A percentile compares a stretch with the other conserved stretches of the same genome.
Evolutionary conservation across 2,888 invertebrate genomes (phyloP).

Genomic region (Drosophila neonasuta): DNA sequence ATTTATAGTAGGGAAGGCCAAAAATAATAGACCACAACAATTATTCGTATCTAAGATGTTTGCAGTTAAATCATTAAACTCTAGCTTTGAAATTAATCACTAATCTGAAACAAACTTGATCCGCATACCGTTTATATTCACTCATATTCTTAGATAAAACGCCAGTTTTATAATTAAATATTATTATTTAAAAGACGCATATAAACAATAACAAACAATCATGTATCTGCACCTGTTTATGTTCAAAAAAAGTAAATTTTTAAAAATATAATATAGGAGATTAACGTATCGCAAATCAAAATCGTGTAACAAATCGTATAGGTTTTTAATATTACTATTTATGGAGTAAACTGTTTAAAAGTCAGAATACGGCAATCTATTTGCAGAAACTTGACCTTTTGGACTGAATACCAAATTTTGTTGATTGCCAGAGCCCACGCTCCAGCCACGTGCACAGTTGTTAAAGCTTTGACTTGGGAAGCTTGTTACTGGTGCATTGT

Average conservation of each 20-base stretch:
- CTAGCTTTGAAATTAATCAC: too few species aligned
- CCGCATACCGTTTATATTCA: too few species aligned
- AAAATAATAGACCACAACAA: too few species aligned
- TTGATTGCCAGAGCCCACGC: conserved; percentile 17
- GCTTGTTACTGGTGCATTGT: background rate
- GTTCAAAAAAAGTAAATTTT: conserved; percentile 7
- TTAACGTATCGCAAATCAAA: conserved; percentile 51
- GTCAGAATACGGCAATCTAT: conserved; percentile 71
- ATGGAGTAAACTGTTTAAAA: conserved; percentile 50
- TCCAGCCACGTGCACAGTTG: conserved; percentile 92
- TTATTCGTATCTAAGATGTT: too few species aligned
- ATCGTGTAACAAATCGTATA: conserved; percentile 15
- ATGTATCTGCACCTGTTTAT: conserved; percentile 19
- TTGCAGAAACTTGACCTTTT: conserved; percentile 19
- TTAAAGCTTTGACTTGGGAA: conserved; percentile 86
- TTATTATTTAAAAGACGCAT: conserved; percentile 52
- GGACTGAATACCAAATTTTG: conserved; percentile 10
- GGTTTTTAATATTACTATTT: background rate
- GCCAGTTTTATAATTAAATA: conserved; percentile 34
- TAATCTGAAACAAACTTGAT: too few species aligned
- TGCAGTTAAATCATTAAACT: too few species aligned
- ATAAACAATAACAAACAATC: conserved; percentile 56
- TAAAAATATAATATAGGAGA: conserved; percentile 7
- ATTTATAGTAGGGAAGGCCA: too few species aligned
- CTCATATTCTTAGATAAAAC: background rate